Percentiles rank a stretch among this genome's conserved stretches.
Conservation (phyloP, 2,888 invertebrate genomes). For the Lamellibrachia columna region DNA sequence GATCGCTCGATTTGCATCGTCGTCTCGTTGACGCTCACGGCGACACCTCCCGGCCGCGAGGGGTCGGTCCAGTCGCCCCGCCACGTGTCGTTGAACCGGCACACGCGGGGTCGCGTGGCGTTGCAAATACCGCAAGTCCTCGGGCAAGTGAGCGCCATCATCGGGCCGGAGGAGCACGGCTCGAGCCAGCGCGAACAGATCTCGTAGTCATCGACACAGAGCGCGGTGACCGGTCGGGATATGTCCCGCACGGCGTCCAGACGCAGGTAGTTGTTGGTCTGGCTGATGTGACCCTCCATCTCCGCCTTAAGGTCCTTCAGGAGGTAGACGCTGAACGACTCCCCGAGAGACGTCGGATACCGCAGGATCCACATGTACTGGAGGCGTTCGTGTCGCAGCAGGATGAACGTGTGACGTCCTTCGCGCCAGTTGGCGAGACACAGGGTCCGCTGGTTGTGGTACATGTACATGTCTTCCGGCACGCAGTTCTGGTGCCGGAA, state of each 20-base stretch:
- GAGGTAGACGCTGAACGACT: constrained; percentile 36
- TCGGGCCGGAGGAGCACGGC: constrained; percentile 33
- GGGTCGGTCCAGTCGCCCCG: constrained; percentile 38
- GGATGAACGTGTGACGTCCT: constrained; percentile 32
- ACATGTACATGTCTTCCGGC: constrained; percentile 40
- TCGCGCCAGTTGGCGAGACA: constrained; percentile 41
- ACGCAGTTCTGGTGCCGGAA: constrained; percentile 40
- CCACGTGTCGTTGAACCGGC: constrained; percentile 32
- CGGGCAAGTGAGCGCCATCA: constrained; percentile 39
- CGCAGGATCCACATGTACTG: constrained; percentile 40
- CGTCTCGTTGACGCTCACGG: constrained; percentile 28
- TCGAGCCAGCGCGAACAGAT: constrained; percentile 33
- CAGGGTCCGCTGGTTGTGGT: constrained; percentile 34
- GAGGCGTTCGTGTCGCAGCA: constrained; percentile 31
- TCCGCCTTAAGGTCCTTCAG: constrained; percentile 40
- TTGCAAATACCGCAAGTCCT: constrained; percentile 42
- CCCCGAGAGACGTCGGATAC: constrained; percentile 29
- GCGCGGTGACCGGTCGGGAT: constrained; percentile 30
- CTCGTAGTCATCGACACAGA: constrained; percentile 42
- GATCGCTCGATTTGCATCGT: constrained; percentile 20
- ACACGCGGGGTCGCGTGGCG: constrained; percentile 38
- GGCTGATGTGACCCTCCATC: constrained; percentile 22
- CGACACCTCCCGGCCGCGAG: constrained; percentile 20
- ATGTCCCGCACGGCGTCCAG: constrained; percentile 35
- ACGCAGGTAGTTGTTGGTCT: constrained; percentile 32